Evolutionary conservation across 2,888 invertebrate genomes (phyloP).

Genomic region (Eledona agricola): DNA sequence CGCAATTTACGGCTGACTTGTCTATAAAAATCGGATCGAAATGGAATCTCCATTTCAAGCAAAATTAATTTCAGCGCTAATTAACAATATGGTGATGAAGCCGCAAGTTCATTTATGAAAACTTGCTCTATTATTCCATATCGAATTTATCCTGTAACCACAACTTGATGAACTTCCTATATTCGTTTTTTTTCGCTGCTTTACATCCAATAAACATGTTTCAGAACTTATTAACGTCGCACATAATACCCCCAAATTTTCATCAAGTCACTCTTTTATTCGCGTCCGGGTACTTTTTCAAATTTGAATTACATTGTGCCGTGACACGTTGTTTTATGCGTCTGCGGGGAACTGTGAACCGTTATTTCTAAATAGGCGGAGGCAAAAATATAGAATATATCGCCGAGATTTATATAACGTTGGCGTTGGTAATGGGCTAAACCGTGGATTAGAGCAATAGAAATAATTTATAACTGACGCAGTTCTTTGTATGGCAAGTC

Average conservation of each 20-base stretch:
- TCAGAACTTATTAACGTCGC: not conserved
- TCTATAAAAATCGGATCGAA: too few species aligned
- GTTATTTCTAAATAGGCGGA: not conserved
- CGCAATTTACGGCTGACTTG: too few species aligned
- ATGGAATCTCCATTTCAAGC: too few species aligned
- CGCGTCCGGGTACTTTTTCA: too few species aligned
- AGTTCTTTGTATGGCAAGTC: constrained; percentile 25
- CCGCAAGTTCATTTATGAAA: not conserved
- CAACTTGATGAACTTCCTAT: not conserved
- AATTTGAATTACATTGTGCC: too few species aligned
- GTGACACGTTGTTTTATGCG: too few species aligned
- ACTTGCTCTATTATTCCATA: not conserved
- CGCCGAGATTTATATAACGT: constrained; percentile 16
- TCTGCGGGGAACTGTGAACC: too few species aligned
- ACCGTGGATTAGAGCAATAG: constrained; percentile 25
- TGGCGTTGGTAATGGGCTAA: constrained; percentile 23
- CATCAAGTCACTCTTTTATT: too few species aligned
- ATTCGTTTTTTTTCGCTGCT: constrained; percentile 5
- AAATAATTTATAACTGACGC: constrained; percentile 27
- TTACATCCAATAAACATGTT: constrained; percentile 1
- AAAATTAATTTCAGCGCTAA: too few species aligned
- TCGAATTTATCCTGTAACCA: not conserved
- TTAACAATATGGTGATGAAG: constrained; percentile 1
- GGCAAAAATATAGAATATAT: constrained; percentile 6
- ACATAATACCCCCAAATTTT: too few species aligned